Evolutionary conservation across 2,888 invertebrate genomes (phyloP).

Genomic region (Girardia tigrina): DNA sequence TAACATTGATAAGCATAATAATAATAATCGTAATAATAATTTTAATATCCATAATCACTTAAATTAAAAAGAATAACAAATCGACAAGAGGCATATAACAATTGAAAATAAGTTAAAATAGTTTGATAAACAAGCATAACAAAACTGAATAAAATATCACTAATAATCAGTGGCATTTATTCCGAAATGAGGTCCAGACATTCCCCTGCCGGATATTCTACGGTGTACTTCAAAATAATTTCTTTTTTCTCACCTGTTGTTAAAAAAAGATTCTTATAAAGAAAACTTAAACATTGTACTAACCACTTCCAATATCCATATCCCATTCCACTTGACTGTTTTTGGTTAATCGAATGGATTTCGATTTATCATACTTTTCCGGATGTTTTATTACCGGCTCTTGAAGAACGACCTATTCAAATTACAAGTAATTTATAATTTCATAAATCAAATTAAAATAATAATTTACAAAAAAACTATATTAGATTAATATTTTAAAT

Average conservation of each 20-base stretch:
- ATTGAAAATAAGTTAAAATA: background rate
- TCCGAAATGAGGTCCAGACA: background rate
- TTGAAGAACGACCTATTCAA: slow-evolving; percentile 39
- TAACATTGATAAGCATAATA: background rate
- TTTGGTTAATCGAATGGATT: slow-evolving; percentile 40
- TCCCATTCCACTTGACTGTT: slow-evolving; percentile 43
- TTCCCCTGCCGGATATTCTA: slow-evolving; percentile 41
- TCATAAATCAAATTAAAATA: background rate
- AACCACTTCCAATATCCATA: slow-evolving; percentile 39
- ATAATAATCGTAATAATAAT: background rate
- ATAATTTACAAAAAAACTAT: background rate
- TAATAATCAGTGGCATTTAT: background rate
- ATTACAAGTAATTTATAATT: background rate
- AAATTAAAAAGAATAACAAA: background rate
- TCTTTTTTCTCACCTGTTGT: slow-evolving; percentile 39
- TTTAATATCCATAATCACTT: background rate
- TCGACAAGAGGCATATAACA: background rate
- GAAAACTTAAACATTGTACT: background rate
- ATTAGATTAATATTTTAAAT: no score
- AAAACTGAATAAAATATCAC: background rate
- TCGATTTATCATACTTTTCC: slow-evolving; percentile 40
- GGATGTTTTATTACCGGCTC: slow-evolving; percentile 41
- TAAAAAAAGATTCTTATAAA: background rate
- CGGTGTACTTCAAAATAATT: slow-evolving; percentile 40
- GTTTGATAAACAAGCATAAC: background rate